Evolutionary conservation across 2,113 vertebrate genomes (phyloP).

Genomic region (Dermatemys mawii): DNA sequence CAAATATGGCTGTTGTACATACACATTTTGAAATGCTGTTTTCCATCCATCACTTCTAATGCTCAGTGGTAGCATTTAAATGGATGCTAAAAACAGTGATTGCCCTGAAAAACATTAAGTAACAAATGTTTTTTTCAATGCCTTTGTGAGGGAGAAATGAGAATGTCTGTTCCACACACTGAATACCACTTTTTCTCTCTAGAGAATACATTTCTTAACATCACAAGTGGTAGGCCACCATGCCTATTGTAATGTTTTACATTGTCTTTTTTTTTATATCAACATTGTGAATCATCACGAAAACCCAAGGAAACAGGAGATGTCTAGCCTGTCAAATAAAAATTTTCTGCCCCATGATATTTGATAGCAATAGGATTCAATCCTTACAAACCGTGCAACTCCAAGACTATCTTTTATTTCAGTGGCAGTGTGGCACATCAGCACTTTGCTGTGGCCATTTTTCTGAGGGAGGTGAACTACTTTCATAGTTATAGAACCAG

Average conservation of each 20-base stretch:
- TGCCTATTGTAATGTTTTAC: neutral
- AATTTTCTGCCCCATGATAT: neutral
- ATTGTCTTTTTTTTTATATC: neutral
- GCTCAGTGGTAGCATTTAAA: slow-evolving; percentile 36
- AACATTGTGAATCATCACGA: neutral
- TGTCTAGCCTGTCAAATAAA: neutral
- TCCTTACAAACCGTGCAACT: neutral
- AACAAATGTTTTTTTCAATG: neutral
- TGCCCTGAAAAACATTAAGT: neutral
- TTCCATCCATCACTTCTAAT: slow-evolving; percentile 20
- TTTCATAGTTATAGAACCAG: neutral
- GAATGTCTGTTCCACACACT: neutral
- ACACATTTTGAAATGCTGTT: slow-evolving; percentile 3
- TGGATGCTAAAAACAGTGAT: slow-evolving; percentile 34
- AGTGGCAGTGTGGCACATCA: neutral
- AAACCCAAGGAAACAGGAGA: neutral
- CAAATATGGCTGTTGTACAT: slow-evolving; percentile 17
- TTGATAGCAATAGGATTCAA: neutral
- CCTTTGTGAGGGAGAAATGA: neutral
- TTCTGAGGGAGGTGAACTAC: neutral
- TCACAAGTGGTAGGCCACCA: neutral
- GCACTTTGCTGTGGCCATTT: neutral
- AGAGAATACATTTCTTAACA: neutral
- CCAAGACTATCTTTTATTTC: neutral
- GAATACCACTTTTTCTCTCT: neutral